Evolutionary conservation across 2,113 vertebrate species (phyloP), one percentile per base, ranked within the genome.

Genomic region (Seriola aureovittata): DNA sequence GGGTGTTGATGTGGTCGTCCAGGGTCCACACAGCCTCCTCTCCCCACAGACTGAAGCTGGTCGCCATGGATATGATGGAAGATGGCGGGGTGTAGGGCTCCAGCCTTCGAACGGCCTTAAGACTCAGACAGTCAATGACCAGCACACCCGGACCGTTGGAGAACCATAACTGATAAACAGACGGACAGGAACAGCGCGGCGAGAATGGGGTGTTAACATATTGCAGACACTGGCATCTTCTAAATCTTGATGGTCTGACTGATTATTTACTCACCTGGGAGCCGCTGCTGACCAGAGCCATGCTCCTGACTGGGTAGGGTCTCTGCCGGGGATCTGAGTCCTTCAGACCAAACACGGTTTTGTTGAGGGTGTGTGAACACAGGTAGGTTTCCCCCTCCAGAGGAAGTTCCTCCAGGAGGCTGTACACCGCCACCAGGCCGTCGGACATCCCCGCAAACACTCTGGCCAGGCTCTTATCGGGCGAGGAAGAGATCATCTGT

Each of bases 21-120:
- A 99, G 92, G 14, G 95, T 97, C 98, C 98, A 99, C 8, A 97
- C 93, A 0, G 96, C 95, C 91, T 99, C 98, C 82, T 99, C 97
- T 0, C 96, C 97, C 4, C 94, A 93, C 62, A 96, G 95, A 72
- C 96, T 95, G 0, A 96, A 95, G 86, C 94, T 95, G 67, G 95
- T 95, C 11, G 90, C 90, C 14, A 99, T 91, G 4, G 97, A 97
- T 0, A 92, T 50, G 23, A 99, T 85, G 0, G 77, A 13, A 0
- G 98, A 97, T 0, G 98, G 97, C 0, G 95, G 85, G 0, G 16
- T 29, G 68, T 96, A 99, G 29, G 97, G 95, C 40, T 99, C 98
- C 67, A 99, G 93, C 52, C 98, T 94, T 23, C 92, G 88, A 77
- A 95, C 82, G 17, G 98, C 96, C 54, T 95, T 92, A 87, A 99